Conservation (phyloP, 2,797 vertebrate species). For the Typhlichthys eigenmanni region DNA sequence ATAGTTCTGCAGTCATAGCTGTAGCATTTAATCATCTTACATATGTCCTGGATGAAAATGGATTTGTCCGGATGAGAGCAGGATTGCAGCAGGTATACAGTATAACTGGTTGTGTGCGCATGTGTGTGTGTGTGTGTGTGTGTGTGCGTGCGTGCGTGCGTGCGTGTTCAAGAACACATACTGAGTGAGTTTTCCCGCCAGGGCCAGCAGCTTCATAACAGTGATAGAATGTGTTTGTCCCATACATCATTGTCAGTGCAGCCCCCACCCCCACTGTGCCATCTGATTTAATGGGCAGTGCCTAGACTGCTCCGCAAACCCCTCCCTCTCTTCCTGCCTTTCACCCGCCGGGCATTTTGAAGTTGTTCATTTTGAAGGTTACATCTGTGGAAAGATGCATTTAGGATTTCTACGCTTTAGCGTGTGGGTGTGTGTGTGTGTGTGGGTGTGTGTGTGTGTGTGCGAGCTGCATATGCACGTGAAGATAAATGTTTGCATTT, state of each 20-base stretch:
- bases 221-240: conserved; percentile 61
- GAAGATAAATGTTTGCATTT: neutral
- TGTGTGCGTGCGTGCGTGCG: conserved; percentile 17
- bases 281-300: conserved; percentile 76
- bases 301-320: conserved; percentile 64
- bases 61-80: conserved; percentile 65
- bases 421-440: neutral
- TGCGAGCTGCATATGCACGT: neutral
- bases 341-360: conserved; percentile 62
- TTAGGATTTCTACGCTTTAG: neutral
- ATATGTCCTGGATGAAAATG: conserved; percentile 69
- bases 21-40: conserved; percentile 60
- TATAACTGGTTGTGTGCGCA: conserved; percentile 44
- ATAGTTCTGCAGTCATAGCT: conserved; percentile 69
- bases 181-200: conserved; percentile 15
- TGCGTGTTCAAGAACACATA: conserved; percentile 32
- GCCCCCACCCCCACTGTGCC: conserved; percentile 72
- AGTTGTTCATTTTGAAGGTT: conserved; percentile 31
- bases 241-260: conserved; percentile 78
- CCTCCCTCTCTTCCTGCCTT: conserved; percentile 46
- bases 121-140: conserved; percentile 22
- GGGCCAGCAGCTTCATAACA: conserved; percentile 66
- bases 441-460: neutral
- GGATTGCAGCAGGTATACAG: conserved; percentile 57
- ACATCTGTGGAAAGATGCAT: conserved; percentile 19